Evolutionary conservation across 1,140 invertebrate genomes (phyloP), one percentile per base, ranked within the genome.

Genomic region (Ceratitis capitata): DNA sequence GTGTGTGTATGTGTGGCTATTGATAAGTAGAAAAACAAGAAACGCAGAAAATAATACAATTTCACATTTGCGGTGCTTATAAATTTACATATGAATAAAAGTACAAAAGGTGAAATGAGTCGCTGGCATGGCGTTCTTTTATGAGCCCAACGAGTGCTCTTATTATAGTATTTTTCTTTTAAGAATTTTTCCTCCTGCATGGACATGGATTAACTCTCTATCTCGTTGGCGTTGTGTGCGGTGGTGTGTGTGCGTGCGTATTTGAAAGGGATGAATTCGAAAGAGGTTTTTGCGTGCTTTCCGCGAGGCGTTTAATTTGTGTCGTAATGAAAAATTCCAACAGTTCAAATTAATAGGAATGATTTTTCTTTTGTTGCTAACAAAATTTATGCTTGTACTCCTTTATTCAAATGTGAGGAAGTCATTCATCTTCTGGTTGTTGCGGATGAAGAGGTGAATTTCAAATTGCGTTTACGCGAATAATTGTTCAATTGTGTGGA

Each of bases 301-400:
- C 10, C 69, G 69, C 35, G 69, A 42, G 69, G 39, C 69, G 69
- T 78, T 78, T 78, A 78, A 78, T 78, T 78, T 78, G 69, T 78
- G 69, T 78, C 56, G 32, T 90, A 90, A 90, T 90, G 89, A 90
- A 90, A 90, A 89, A 90, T 90, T 90, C 89, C 89, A 87, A 88
- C 88, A 85, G 88, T 64, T 84, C 56, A 86, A 88, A 90, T 90
- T 90, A 90, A 90, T 90, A 87, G 89, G 86, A 85, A 88, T 88
- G 88, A 90, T 89, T 90, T 90, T 88, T 90, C 89, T 90, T 90
- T 89, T 90, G 88, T 88, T 89, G 82, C 58, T n/a, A 45, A 32
- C 26, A 58, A 82, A 35, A 51, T 69, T 32, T 51, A 51, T 56
- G 39, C 29, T 47, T 51, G 35, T 23, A n/a, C 42, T 69, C 64